phyloP scores from a whole-genome alignment of 1,140 invertebrate species.

The Mesaphorura yosii region DNA sequence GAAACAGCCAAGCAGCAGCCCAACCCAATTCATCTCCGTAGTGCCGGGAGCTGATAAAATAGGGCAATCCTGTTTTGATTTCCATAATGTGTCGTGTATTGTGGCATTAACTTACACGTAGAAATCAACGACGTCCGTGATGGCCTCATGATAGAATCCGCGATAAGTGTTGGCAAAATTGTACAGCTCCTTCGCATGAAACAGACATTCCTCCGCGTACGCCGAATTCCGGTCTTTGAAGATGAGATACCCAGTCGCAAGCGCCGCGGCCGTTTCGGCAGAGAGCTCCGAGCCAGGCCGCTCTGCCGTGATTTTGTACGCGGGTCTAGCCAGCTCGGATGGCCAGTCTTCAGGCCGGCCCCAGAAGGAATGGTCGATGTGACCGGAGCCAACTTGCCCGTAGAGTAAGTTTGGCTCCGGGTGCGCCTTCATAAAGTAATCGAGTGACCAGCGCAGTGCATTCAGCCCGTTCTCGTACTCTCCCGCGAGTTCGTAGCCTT shows the following conservation, averaged over 20 bases:
- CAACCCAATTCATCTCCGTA: conserved; percentile 51
- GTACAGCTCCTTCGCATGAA: conserved; percentile 36
- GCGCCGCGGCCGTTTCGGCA: conserved; percentile 40
- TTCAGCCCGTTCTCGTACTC: conserved; percentile 33
- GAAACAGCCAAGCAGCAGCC: conserved; percentile 50
- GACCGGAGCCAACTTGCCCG: conserved; percentile 31
- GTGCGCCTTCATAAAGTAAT: conserved; percentile 37
- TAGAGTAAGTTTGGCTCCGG: conserved; percentile 37
- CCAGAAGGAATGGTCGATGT: conserved; percentile 32
- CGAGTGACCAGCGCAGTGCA: conserved; percentile 33
- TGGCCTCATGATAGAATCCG: conserved; percentile 36
- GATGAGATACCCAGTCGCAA: conserved; percentile 39
- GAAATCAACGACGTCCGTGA: conserved; percentile 32
- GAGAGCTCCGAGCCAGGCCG: conserved; percentile 37
- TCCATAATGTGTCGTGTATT: no score
- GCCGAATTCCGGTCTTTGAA: conserved; percentile 33
- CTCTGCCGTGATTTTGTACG: conserved; percentile 33
- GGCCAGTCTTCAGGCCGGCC: conserved; percentile 36
- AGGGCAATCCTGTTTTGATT: no score
- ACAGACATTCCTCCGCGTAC: conserved; percentile 32
- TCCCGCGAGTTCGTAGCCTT: conserved; percentile 33
- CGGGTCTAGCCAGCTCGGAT: conserved; percentile 33
- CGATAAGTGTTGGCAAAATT: conserved; percentile 36
- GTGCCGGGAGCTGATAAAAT: no score
- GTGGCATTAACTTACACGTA: conserved; percentile 15